Evolutionary conservation across 2,888 invertebrate species (phyloP), one percentile per base, ranked within the genome.

Genomic region (Pseudolycoriella hygida): DNA sequence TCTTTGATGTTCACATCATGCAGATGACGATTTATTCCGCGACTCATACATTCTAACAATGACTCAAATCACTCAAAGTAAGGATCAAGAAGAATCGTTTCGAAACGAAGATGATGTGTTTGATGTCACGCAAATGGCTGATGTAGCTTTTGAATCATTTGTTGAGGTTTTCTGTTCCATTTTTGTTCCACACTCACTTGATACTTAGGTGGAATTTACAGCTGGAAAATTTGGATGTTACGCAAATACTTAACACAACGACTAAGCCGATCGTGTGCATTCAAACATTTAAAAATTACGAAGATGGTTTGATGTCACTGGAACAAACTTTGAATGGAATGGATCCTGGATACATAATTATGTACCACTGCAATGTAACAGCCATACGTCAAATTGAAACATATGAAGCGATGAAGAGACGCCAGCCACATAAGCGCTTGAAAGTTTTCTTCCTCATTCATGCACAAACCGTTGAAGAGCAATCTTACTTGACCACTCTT

Each of bases 391-490:
- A 92, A 62, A 73, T 97, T 47, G 97, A 97, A 70, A 74, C 89
- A 50, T 88, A 76, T 57, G 86, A 80, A 58, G 73, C 75, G 19
- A 70, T 74, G 20, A 70, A 73, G 48, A 60, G 65, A 39, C 59
- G 62, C n/a, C 50, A 57, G 0, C 60, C 64, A 2, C 68, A 69
- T 10, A 61, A 71, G 0, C 60, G 67, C 14, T 60, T 81, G 4
- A 78, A 79, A 56, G 80, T 97, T 8, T 97, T 87, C 63, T 90
- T 94, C 56, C 61, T 98, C 42, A 76, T 94, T 51, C 92, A 94
- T 60, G 79, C 80, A 10, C 83, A 83, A 49, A 96, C 97, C 6
- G 88, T 92, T 0, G 98, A 98, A 66, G 98, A 98, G 63, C 97
- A 98, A 67, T 79, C 87, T 2, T 98, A 94, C 64, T 70, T 98